Evolutionary conservation across 1,140 invertebrate genomes (phyloP).

Genomic region (Macrotrachela quadricornifera): DNA sequence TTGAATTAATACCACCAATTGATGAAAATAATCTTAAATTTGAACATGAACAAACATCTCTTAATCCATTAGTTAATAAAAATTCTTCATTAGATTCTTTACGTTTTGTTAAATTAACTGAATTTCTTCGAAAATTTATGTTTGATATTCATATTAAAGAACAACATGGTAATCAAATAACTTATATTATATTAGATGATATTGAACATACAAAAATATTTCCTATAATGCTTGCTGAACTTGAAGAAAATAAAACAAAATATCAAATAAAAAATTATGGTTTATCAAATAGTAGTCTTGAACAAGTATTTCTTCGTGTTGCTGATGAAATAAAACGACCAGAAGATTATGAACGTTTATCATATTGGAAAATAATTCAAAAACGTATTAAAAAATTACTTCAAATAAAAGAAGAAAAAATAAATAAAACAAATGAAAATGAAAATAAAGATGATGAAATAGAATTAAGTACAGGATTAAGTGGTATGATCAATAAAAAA

Average conservation of each 20-base stretch:
- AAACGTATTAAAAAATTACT: too few species aligned
- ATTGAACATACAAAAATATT: too few species aligned
- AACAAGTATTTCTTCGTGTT: slow-evolving; percentile 2
- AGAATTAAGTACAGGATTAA: too few species aligned
- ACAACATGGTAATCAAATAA: slow-evolving; percentile 21
- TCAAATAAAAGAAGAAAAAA: too few species aligned
- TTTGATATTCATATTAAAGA: slow-evolving; percentile 13
- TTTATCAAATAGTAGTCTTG: background rate
- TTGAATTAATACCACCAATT: slow-evolving; percentile 7
- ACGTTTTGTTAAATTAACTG: slow-evolving; percentile 1
- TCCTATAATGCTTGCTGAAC: background rate
- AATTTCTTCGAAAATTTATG: slow-evolving; percentile 11
- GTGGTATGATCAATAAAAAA: too few species aligned
- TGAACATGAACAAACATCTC: too few species aligned
- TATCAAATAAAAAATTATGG: slow-evolving; percentile 2
- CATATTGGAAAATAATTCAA: too few species aligned
- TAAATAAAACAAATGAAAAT: too few species aligned
- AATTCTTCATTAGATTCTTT: background rate
- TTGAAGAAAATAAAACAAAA: background rate
- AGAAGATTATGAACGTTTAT: too few species aligned
- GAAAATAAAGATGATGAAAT: too few species aligned
- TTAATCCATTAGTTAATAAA: too few species aligned
- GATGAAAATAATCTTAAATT: background rate
- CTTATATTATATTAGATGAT: slow-evolving; percentile 16
- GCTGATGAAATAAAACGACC: too few species aligned